Conservation (phyloP, 2,888 invertebrate genomes). For the Ophonus ardosiacus region DNA sequence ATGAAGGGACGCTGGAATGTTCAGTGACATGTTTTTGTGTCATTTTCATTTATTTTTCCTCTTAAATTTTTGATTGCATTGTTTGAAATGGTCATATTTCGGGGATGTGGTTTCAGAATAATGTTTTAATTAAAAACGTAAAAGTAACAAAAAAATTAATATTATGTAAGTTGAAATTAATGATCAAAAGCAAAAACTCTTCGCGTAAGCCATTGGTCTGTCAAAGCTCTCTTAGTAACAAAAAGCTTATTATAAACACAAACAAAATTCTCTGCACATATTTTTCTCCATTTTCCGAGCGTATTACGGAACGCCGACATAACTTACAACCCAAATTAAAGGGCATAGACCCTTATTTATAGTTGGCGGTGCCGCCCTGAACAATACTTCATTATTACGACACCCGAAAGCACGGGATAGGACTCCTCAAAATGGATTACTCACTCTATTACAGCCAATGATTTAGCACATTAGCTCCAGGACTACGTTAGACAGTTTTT, state of each 20-base stretch:
- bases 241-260: conserved; percentile 25
- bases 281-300: neutral
- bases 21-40: conserved; percentile 50
- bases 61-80: conserved; percentile 36
- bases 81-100: conserved; percentile 14
- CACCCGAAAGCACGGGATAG: neutral
- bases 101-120: conserved; percentile 4
- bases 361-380: conserved; percentile 18
- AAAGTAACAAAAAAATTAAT: neutral
- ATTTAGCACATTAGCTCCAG: neutral
- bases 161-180: neutral
- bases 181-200: neutral
- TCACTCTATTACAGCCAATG: conserved; percentile 10
- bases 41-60: conserved; percentile 46
- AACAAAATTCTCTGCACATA: conserved; percentile 17
- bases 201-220: neutral
- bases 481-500: neutral
- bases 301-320: conserved; percentile 25
- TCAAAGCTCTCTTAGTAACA: neutral
- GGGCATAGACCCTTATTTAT: conserved; percentile 39
- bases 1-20: conserved; percentile 26
- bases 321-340: conserved; percentile 45
- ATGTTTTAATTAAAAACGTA: neutral
- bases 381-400: conserved; percentile 48
- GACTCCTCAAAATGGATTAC: conserved; percentile 31